Base-by-base conservation (phyloP, 1,140 invertebrate species). In the Trichomalopsis sarcophagae region DNA sequence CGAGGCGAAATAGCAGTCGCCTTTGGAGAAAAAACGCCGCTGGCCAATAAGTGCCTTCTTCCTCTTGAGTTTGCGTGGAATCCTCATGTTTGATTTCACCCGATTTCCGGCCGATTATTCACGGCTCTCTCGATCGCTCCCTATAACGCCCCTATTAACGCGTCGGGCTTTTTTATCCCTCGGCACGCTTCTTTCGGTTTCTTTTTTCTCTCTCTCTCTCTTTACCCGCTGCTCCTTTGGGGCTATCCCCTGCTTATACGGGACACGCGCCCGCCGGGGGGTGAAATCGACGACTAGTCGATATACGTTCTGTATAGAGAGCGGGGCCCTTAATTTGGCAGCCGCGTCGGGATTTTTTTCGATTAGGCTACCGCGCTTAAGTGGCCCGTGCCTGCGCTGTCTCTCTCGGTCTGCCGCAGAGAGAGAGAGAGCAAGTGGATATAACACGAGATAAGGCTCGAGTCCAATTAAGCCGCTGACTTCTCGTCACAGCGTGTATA, bases 81-180 rank as follows among this genome's bases (percentile, higher is more conserved):
- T 81, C 71, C 68, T 14, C 69, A n/a, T 74, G 77, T 84, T 84
- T 84, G 69, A 84, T 84, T 84, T 84, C 69, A 21, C 21, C 33
- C 78, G 69, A 84, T 84, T 84, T 84, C 69, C 30, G 66, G 71
- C 47, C 78, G 62, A 73, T 84, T 69, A 79, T 75, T 84, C 66
- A 81, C 75, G 30, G 55, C 69, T 11, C 40, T 11, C 23, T 71
- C 40, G 23, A 17, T 30, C 21, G 50, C 80, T 80, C 81, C 21
- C 27, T 77, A 27, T 27, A 44, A 77, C 33, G 71, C 78, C 77
- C 55, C 84, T 81, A 80, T 74, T 79, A 80, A 80, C 69, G 47
- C 17, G 30, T 55, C 10, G 23, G 69, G 40, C 62, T 81, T 79
- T 85, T 81, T 85, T 77, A 69, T 78, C 21, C 50, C 9, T 66